These are phyloP conservation scores for Acipenser transmontanus DNA, from an alignment of 2,797 vertebrate species.

Conservation along the genomic window DNA sequence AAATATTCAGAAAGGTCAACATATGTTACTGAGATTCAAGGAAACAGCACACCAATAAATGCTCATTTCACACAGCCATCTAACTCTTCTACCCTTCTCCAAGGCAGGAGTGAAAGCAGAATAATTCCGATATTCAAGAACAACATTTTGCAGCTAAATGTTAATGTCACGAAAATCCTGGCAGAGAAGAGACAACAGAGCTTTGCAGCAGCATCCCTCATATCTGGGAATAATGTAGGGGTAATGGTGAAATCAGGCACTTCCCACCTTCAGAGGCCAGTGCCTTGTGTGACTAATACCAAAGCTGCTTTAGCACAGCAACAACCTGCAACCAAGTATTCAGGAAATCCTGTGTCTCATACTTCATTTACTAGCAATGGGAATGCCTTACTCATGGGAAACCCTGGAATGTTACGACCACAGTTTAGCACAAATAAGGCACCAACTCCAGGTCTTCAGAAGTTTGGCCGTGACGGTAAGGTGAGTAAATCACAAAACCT, in stretches of 20 bases:
- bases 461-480: neutral
- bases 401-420: neutral
- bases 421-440: neutral
- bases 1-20: slow-evolving; percentile 1
- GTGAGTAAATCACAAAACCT: neutral
- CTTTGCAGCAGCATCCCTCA: neutral
- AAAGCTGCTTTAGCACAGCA: neutral
- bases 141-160: slow-evolving; percentile 22
- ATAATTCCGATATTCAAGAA: slow-evolving; percentile 50
- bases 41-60: neutral
- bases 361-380: neutral
- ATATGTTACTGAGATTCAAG: slow-evolving; percentile 9
- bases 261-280: neutral
- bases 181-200: slow-evolving; percentile 29
- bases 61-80: slow-evolving; percentile 3
- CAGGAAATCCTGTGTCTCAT: neutral
- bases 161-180: slow-evolving; percentile 32
- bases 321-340: neutral
- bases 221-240: neutral
- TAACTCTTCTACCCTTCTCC: neutral
- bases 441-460: neutral
- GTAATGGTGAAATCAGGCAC: neutral
- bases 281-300: slow-evolving; percentile 20
- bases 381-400: neutral
- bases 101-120: slow-evolving; percentile 19